phyloP scores from a whole-genome alignment of 1,140 invertebrate species.

The Oreohelix idahoensis region DNA sequence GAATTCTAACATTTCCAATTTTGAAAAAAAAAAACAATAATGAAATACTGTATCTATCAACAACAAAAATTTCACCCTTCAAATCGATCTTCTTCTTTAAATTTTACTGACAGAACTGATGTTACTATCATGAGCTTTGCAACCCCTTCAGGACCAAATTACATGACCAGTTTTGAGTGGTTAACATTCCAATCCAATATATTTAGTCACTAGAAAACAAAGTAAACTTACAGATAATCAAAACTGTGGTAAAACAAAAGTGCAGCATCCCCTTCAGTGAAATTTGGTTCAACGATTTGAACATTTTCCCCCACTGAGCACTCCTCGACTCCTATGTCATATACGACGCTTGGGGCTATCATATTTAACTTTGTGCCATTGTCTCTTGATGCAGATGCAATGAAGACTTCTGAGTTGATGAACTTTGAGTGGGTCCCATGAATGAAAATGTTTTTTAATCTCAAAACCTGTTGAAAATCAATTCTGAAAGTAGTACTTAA shows the following conservation, averaged over 20 bases:
- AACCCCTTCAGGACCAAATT: too few species aligned
- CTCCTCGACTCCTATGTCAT: neutral
- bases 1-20: too few species aligned
- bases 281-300: constrained; percentile 12
- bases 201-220: neutral
- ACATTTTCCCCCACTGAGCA: neutral
- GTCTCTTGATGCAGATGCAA: neutral
- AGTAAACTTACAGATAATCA: neutral
- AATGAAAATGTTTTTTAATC: neutral
- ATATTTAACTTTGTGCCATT: constrained; percentile 1
- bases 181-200: too few species aligned
- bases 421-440: constrained; percentile 4
- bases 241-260: constrained; percentile 46
- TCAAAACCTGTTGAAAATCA: constrained; percentile 4
- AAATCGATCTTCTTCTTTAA: too few species aligned
- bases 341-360: neutral
- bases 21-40: too few species aligned
- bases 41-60: too few species aligned
- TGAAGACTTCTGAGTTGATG: constrained; percentile 11
- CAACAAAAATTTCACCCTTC: too few species aligned
- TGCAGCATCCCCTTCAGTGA: constrained; percentile 45
- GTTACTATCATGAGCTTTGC: too few species aligned
- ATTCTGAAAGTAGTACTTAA: too few species aligned
- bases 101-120: too few species aligned
- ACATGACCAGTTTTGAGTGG: too few species aligned